Base-by-base conservation (phyloP, 2,888 invertebrate genomes). In the Adelognathus sp. region DNA sequence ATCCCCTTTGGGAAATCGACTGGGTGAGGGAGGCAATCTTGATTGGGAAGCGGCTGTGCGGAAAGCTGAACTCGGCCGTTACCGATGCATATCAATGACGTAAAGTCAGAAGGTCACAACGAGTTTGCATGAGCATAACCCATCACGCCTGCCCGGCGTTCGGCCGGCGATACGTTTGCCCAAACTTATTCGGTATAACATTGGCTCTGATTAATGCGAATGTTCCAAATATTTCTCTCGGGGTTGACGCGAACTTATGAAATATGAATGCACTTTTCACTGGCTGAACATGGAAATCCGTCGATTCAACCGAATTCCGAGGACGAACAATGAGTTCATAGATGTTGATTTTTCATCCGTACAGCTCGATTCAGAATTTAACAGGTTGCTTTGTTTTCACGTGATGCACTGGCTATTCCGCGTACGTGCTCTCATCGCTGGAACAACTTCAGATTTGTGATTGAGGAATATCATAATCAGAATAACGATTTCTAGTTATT, bases 1-100 rank as follows among this genome's bases (percentile, higher is more conserved):
- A 33, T 36, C 36, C 33, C 44, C 14, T 33, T 21, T 50, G 74
- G 69, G 75, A 76, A 69, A 76, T 70, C 61, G 31, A 50, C 31
- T 9, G 56, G 18, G 29, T 24, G 18, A 36, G 52, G 44, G 33
- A 36, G 21, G 29, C 44, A 61, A 63, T 50, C 36, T 44, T 7
- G 61, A 63, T 63, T 63, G 14, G 27, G 14, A 63, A 70, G 60
- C 39, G 39, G 39, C 9, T 63, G 31, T 33, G 3, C 44, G 16
- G 39, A 27, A 31, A 39, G 6, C 24, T 18, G 52, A 7, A 11
- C 60, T 24, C 5, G 39, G 29, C 21, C 27, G 33, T 61, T 1
- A 61, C 7, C 60, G 36, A 21, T 24, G 33, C 3, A 21, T 3
- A 39, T 21, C 3, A 6, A 60, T 14, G n/a, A 7, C 16, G n/a